phyloP scores from a whole-genome alignment of 1,140 invertebrate genomes.

The Sycophila sp. region DNA sequence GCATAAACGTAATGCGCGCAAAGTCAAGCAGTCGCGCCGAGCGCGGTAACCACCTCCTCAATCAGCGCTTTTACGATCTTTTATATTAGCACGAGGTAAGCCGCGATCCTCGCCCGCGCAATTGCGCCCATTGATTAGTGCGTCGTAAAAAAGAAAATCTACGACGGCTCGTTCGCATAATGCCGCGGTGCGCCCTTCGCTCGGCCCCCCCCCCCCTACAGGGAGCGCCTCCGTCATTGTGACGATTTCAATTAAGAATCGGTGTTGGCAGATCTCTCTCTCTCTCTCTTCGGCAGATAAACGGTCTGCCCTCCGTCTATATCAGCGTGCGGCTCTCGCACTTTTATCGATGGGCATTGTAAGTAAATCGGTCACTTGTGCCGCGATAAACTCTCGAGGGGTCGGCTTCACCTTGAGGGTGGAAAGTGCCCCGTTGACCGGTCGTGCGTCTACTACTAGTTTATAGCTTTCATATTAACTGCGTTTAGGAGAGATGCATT shows the following conservation, averaged over 20 bases:
- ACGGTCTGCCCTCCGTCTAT: conserved; percentile 3
- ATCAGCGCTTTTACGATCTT: conserved; percentile 38
- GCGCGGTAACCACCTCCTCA: conserved; percentile 1
- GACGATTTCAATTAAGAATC: conserved; percentile 9
- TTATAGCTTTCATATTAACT: too few species aligned
- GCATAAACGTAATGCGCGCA: too few species aligned
- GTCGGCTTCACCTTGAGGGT: too few species aligned
- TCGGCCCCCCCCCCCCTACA: too few species aligned
- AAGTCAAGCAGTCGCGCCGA: too few species aligned
- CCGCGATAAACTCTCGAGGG: conserved; percentile 50
- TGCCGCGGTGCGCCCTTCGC: not conserved
- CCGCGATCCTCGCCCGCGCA: conserved; percentile 35
- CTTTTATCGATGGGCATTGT: conserved; percentile 52
- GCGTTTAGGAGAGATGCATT: too few species aligned
- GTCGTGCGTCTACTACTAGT: too few species aligned
- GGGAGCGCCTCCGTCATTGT: not conserved
- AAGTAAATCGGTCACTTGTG: conserved; percentile 63
- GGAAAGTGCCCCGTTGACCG: too few species aligned
- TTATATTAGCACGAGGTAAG: conserved; percentile 47
- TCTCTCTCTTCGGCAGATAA: not conserved
- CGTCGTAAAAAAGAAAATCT: conserved; percentile 45
- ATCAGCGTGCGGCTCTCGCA: too few species aligned
- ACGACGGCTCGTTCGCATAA: conserved; percentile 18
- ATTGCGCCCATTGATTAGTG: conserved; percentile 38
- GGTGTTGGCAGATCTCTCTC: not conserved